Percentiles rank a stretch among this genome's conserved stretches.
Conservation (phyloP, 1,140 invertebrate species). For the Drosophila azteca region DNA sequence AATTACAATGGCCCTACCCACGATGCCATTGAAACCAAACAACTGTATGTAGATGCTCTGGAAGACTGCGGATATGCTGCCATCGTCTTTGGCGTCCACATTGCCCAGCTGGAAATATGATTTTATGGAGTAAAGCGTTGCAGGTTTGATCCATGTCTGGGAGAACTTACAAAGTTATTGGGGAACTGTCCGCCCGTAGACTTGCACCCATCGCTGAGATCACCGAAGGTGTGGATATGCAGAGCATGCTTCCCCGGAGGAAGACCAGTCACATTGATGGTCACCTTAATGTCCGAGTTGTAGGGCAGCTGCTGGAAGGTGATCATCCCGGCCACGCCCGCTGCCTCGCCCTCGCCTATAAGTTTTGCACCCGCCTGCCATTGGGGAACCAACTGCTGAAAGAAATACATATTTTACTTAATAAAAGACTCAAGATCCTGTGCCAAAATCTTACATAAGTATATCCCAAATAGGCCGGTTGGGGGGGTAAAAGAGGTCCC, state of each 20-base stretch:
- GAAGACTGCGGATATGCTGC: constrained; percentile 68
- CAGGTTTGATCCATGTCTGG: no score
- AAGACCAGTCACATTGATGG: constrained; percentile 86
- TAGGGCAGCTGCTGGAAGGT: constrained; percentile 76
- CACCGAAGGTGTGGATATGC: constrained; percentile 90
- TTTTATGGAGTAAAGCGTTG: neutral
- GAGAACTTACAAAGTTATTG: constrained; percentile 78
- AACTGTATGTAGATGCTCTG: constrained; percentile 72
- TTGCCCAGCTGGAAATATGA: constrained; percentile 66
- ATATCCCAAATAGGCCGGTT: constrained; percentile 61
- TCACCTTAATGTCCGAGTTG: constrained; percentile 84
- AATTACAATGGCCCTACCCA: constrained; percentile 79
- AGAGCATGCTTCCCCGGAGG: constrained; percentile 88
- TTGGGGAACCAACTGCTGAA: constrained; percentile 48
- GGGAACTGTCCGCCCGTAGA: constrained; percentile 84
- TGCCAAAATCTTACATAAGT: constrained; percentile 55
- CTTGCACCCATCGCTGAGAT: constrained; percentile 86
- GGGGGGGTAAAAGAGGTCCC: constrained; percentile 55
- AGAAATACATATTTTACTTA: neutral
- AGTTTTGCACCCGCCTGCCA: constrained; percentile 74
- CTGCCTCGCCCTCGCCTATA: constrained; percentile 59
- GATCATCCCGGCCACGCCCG: constrained; percentile 61
- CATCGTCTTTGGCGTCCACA: constrained; percentile 78
- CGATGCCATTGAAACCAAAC: constrained; percentile 81
- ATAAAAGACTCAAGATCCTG: no score